Percentiles rank a stretch among this genome's conserved stretches.
phyloP scores from a whole-genome alignment of 2,113 vertebrate genomes.

The human region DNA sequence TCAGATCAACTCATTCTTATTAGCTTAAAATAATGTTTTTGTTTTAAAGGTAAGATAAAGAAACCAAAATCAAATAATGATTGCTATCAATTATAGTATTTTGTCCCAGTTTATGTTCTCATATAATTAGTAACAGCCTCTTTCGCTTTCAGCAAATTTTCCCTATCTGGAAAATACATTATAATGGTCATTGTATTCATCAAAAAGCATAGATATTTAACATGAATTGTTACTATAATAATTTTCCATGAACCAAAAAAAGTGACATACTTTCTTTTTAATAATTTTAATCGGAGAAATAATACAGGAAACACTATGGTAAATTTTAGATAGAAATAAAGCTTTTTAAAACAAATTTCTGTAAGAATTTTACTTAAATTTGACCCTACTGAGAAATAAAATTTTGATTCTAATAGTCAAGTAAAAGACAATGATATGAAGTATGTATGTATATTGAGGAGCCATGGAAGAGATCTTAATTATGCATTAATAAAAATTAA shows the following conservation, averaged over 20 bases:
- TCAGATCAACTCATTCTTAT: neutral
- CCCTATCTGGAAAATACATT: neutral
- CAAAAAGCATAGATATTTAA: neutral
- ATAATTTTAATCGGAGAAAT: neutral
- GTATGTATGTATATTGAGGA: neutral
- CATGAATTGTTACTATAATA: neutral
- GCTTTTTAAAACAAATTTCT: neutral
- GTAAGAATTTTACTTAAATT: neutral
- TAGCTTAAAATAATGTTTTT: neutral
- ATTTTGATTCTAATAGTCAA: neutral
- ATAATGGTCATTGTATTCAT: neutral
- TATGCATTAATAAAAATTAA: conserved; percentile 12
- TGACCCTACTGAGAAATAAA: neutral
- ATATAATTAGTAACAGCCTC: neutral
- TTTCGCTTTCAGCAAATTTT: neutral
- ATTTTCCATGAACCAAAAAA: neutral
- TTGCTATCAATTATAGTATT: neutral
- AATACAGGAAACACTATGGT: neutral
- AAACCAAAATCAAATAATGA: neutral
- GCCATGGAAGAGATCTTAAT: neutral
- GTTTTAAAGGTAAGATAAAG: neutral
- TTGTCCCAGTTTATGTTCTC: neutral
- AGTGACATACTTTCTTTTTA: neutral
- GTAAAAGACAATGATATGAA: neutral
- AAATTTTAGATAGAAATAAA: neutral